Evolutionary conservation across 2,888 invertebrate species (phyloP), one percentile per base, ranked within the genome.

Genomic region (Tipula lateralis): DNA sequence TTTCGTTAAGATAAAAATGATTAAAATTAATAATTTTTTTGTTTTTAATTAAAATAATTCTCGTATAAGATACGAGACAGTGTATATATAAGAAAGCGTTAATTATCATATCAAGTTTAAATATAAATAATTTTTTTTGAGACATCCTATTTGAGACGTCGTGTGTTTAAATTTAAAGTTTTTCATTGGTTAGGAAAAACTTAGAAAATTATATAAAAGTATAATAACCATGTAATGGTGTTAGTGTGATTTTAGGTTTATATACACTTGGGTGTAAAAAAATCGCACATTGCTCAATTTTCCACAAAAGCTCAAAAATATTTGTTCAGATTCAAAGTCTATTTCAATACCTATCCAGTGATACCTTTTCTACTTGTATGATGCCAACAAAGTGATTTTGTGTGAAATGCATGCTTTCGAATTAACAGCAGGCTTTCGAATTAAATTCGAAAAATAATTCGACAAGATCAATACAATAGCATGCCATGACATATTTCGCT

Each of bases 41-140:
- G 12, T 44, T 44, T n/a, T 44, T 16, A n/a, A n/a, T 44, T 44
- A 44, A n/a, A n/a, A 44, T 44, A 44, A 66, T 24, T 24, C 66
- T 66, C 66, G 66, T 66, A 66, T 66, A 66, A 24, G 3, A 66
- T 66, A 66, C 66, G 66, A 66, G 66, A 66, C 66, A 66, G 66
- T 66, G 24, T 66, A 7, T 66, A 39, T 66, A 66, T 66, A 66
- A 66, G 66, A 66, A 66, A 66, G 66, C 66, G 66, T 66, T 66
- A 66, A 66, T 66, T 66, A 66, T 66, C 66, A 24, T 66, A 66
- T 66, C 66, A 66, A 66, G 19, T 66, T 66, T 66, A 66, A 66
- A 66, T 66, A 66, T 66, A 66, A 66, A 66, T 66, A 66, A 24
- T 66, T 66, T 50, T 50, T 50, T 50, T 50, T 66, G 66, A 66